Conservation (phyloP, 2,888 invertebrate genomes). For the Drosophila sordidula region DNA sequence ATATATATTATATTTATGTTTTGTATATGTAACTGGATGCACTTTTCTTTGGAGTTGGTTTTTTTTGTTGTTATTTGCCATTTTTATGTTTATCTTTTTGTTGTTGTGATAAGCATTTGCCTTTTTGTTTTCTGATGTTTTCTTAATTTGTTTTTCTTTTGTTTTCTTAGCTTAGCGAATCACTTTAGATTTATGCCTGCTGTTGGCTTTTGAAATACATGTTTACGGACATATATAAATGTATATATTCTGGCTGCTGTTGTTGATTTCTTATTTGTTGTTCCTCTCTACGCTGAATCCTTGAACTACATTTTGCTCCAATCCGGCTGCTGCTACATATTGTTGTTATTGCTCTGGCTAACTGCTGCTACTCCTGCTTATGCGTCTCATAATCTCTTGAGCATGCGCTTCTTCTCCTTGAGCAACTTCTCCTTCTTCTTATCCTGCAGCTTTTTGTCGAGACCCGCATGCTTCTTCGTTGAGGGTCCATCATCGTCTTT, state of each 20-base stretch:
- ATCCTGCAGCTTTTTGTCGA: conserved; percentile 91
- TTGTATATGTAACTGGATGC: conserved; percentile 72
- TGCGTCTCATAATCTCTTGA: conserved; percentile 92
- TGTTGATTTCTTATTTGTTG: conserved; percentile 6
- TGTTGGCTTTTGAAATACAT: conserved; percentile 14
- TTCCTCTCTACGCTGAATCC: conserved; percentile 1
- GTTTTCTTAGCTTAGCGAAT: conserved; percentile 33
- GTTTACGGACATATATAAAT: conserved; percentile 1
- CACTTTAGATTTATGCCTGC: conserved; percentile 64
- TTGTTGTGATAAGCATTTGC: conserved; percentile 10
- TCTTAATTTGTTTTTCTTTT: background rate
- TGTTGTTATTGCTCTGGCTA: conserved; percentile 4
- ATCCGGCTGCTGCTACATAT: conserved; percentile 21
- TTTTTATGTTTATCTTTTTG: background rate
- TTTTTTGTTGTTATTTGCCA: conserved; percentile 7
- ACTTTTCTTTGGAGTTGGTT: conserved; percentile 73
- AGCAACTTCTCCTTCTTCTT: conserved; percentile 89
- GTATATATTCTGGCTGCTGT: conserved; percentile 11
- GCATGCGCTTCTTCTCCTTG: conserved; percentile 93
- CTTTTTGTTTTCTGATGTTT: conserved; percentile 4
- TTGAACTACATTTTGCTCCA: conserved; percentile 17
- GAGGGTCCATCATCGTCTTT: conserved; percentile 88
- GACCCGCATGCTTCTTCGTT: conserved; percentile 92
- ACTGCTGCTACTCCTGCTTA: conserved; percentile 28
- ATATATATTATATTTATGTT: conserved; percentile 16